phyloP scores from a whole-genome alignment of 2,113 vertebrate genomes.

The Lampris megalopsis region DNA sequence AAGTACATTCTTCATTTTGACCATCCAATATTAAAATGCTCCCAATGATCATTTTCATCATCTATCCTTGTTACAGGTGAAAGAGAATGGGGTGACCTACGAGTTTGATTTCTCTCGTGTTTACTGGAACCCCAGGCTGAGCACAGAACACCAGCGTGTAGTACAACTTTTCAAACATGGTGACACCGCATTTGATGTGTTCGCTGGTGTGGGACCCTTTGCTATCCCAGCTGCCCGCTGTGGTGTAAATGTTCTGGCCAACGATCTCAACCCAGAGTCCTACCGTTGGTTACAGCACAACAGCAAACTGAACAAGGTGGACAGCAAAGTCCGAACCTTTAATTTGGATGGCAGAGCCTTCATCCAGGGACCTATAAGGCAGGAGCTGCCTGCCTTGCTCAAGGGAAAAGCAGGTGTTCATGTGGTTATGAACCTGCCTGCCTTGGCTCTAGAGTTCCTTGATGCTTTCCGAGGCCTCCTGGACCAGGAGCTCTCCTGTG shows the following conservation, averaged over 20 bases:
- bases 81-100: constrained; percentile 89
- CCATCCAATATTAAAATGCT: background rate
- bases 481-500: constrained; percentile 41
- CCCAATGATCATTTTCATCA: constrained; percentile 1
- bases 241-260: constrained; percentile 88
- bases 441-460: constrained; percentile 91
- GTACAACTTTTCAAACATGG: constrained; percentile 83
- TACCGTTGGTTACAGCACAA: constrained; percentile 93
- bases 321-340: constrained; percentile 83
- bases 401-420: constrained; percentile 78
- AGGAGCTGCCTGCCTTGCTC: constrained; percentile 84
- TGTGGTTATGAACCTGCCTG: constrained; percentile 96
- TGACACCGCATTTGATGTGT: constrained; percentile 91
- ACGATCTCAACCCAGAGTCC: constrained; percentile 96
- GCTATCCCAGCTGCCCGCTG: constrained; percentile 89
- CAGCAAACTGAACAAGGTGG: constrained; percentile 92
- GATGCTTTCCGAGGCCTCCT: constrained; percentile 88
- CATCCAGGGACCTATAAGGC: constrained; percentile 86
- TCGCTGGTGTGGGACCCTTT: constrained; percentile 95
- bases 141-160: constrained; percentile 91
- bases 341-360: constrained; percentile 94
- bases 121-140: constrained; percentile 98
- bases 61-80: constrained; percentile 82
- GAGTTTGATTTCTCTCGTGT: constrained; percentile 97
- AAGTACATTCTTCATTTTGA: background rate